These are phyloP conservation scores for Eidolon dupreanum DNA, from an alignment of 2,797 vertebrate genomes.

Conservation along the genomic window DNA sequence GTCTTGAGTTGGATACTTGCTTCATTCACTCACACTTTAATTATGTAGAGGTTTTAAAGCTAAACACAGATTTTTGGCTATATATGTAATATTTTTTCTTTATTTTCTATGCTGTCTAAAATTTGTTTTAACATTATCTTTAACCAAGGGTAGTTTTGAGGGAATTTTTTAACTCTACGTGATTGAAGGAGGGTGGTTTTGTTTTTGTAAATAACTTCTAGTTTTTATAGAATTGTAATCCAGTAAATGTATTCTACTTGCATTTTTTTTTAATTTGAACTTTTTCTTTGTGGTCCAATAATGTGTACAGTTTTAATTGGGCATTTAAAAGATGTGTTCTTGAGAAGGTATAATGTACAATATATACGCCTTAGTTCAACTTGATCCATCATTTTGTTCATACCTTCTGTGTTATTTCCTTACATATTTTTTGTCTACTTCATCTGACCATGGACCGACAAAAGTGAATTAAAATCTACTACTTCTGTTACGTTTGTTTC, in stretches of 20 bases:
- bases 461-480: background rate
- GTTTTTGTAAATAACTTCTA: background rate
- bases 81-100: background rate
- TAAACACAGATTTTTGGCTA: background rate
- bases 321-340: background rate
- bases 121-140: background rate
- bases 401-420: background rate
- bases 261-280: background rate
- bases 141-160: constrained; percentile 1
- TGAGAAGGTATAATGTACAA: background rate
- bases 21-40: background rate
- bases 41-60: background rate
- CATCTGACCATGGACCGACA: background rate
- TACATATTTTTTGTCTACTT: background rate
- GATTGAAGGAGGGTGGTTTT: background rate
- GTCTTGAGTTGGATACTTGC: background rate
- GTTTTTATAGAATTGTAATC: constrained; percentile 2
- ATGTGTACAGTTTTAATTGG: background rate
- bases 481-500: background rate
- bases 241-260: background rate
- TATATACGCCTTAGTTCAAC: background rate
- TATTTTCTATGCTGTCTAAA: background rate
- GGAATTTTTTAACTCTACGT: background rate
- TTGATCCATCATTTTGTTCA: background rate
- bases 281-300: background rate